Evolutionary conservation across 2,113 vertebrate genomes (phyloP).

Genomic region (Podarcis cretensis): DNA sequence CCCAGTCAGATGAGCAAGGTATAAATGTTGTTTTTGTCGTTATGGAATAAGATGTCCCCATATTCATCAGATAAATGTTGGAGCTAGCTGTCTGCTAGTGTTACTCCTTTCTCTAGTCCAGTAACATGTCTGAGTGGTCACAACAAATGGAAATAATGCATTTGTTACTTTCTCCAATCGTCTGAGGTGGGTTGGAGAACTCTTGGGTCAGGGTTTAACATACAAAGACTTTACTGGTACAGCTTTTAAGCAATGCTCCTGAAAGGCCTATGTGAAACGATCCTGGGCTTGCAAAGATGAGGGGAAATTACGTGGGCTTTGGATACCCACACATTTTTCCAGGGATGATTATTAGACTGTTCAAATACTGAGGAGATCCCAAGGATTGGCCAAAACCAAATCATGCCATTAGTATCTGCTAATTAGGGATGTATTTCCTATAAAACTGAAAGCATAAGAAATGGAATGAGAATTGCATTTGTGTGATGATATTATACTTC

Average conservation of each 20-base stretch:
- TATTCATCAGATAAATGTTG: too few relatives aligned
- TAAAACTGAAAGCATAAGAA: not conserved
- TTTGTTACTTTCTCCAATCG: not conserved
- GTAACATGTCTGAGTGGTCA: not conserved
- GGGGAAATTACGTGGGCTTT: not conserved
- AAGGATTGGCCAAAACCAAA: not conserved
- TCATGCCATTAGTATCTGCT: constrained; percentile 1
- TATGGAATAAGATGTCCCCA: too few relatives aligned
- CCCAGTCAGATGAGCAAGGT: too few relatives aligned
- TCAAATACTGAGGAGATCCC: not conserved
- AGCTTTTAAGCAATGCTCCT: not conserved
- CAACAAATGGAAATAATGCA: too few relatives aligned
- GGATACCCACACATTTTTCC: not conserved
- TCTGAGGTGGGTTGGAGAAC: not conserved
- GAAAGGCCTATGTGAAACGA: not conserved
- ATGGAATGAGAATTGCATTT: constrained; percentile 10
- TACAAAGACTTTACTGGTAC: not conserved
- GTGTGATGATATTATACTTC: not conserved
- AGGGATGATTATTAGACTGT: not conserved
- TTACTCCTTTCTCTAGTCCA: not conserved
- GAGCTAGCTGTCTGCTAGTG: too few relatives aligned
- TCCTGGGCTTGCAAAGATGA: not conserved
- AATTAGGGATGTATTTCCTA: constrained; percentile 4
- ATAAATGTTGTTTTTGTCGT: too few relatives aligned
- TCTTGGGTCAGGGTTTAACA: not conserved